These are phyloP conservation scores for Rhingia campestris DNA, from an alignment of 2,888 invertebrate genomes.

Conservation along the genomic window DNA sequence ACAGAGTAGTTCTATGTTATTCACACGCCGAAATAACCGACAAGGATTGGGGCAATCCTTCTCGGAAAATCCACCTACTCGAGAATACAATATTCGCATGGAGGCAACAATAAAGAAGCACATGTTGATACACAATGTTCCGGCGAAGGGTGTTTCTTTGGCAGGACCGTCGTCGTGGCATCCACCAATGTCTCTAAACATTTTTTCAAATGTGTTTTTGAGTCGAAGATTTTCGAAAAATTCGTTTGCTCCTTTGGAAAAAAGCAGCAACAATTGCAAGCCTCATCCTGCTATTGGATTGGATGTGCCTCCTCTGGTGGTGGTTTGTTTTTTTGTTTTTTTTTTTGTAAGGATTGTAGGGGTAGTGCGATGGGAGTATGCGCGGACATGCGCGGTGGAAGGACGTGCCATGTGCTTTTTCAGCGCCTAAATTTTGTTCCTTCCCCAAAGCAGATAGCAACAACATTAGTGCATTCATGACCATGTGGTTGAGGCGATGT, in stretches of 20 bases:
- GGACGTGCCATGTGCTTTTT: slow-evolving; percentile 71
- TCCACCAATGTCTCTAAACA: slow-evolving; percentile 14
- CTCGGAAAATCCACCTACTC: slow-evolving; percentile 73
- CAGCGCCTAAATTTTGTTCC: slow-evolving; percentile 73
- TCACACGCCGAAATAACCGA: slow-evolving; percentile 50
- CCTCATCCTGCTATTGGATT: slow-evolving; percentile 72
- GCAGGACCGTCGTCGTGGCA: background rate
- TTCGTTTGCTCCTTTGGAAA: slow-evolving; percentile 9
- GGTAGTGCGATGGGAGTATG: slow-evolving; percentile 59
- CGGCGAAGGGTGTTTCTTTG: slow-evolving; percentile 13
- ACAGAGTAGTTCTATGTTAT: slow-evolving; percentile 61
- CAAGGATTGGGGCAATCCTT: slow-evolving; percentile 73
- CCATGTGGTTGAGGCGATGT: slow-evolving; percentile 61
- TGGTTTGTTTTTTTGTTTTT: slow-evolving; percentile 54
- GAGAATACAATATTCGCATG: slow-evolving; percentile 41
- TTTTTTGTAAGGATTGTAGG: slow-evolving; percentile 49
- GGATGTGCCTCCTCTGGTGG: slow-evolving; percentile 56
- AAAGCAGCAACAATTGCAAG: slow-evolving; percentile 57
- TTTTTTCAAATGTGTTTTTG: slow-evolving; percentile 4
- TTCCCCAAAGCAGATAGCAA: slow-evolving; percentile 71
- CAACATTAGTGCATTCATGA: slow-evolving; percentile 49
- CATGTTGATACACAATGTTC: slow-evolving; percentile 62
- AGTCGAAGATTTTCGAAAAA: slow-evolving; percentile 12
- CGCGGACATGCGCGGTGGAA: slow-evolving; percentile 61
- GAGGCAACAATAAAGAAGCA: slow-evolving; percentile 60